Conservation (phyloP, 1,140 invertebrate genomes). For the Metaphire vulgaris region DNA sequence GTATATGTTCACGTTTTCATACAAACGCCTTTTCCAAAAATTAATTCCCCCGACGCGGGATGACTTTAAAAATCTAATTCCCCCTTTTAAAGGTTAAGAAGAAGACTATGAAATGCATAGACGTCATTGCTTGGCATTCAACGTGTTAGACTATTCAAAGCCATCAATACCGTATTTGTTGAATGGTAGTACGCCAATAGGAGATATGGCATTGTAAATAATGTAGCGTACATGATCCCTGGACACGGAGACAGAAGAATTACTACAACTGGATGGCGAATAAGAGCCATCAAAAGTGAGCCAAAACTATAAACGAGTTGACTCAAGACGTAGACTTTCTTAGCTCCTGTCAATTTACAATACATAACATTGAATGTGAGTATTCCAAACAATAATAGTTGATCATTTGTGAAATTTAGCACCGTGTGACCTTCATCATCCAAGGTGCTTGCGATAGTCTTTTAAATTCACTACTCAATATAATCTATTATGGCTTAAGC, state of each 20-base stretch:
- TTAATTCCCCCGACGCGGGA: too few species aligned
- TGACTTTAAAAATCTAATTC: neutral
- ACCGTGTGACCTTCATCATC: neutral
- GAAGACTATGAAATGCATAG: neutral
- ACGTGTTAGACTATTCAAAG: too few species aligned
- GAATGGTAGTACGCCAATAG: conserved; percentile 88
- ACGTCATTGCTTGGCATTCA: too few species aligned
- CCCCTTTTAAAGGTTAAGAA: neutral
- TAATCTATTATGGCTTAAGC: too few species aligned
- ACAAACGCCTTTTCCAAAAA: too few species aligned
- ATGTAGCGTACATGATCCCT: conserved; percentile 91
- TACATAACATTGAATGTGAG: neutral
- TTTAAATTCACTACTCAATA: neutral
- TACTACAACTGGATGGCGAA: conserved; percentile 32
- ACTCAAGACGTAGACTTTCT: conserved; percentile 80
- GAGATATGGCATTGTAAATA: conserved; percentile 94
- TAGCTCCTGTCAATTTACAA: conserved; percentile 60
- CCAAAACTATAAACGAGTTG: conserved; percentile 78
- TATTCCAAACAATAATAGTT: too few species aligned
- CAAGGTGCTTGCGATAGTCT: neutral
- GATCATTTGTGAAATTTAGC: neutral
- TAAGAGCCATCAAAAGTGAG: conserved; percentile 77
- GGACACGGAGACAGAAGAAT: conserved; percentile 44
- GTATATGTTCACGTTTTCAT: too few species aligned
- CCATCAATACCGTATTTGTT: conserved; percentile 72